phyloP scores from a whole-genome alignment of 2,888 invertebrate genomes.

The Xestia xanthographa region DNA sequence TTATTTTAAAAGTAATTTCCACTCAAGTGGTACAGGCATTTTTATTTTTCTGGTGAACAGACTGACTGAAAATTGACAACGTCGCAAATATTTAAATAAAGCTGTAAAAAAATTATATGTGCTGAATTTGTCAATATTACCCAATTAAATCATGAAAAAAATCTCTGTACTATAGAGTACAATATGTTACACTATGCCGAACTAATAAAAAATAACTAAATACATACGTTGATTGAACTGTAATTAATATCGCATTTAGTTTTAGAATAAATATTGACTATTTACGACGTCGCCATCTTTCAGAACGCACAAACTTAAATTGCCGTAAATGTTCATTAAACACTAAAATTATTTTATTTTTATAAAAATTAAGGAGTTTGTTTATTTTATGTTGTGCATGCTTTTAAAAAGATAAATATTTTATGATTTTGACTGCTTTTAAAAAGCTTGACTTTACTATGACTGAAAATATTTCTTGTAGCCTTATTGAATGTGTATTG shows the following conservation, averaged over 20 bases:
- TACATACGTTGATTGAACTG: not conserved
- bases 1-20: not conserved
- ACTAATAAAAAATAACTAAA: no score
- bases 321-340: not conserved
- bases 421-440: constrained; percentile 6
- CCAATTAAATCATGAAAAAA: not conserved
- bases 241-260: not conserved
- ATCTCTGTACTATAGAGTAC: not conserved
- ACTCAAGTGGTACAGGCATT: not conserved
- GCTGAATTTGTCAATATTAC: not conserved
- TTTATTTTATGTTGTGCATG: constrained; percentile 43
- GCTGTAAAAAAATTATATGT: not conserved
- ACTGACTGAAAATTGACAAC: not conserved
- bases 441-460: constrained; percentile 15
- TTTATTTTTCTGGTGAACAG: not conserved
- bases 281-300: not conserved
- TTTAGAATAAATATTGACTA: not conserved
- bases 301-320: not conserved
- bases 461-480: constrained; percentile 18
- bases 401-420: constrained; percentile 29
- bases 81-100: not conserved
- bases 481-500: constrained; percentile 24
- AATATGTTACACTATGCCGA: no score
- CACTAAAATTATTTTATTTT: constrained; percentile 19
- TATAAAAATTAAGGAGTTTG: constrained; percentile 14